Percentiles rank a stretch among this genome's conserved stretches.
Conservation (phyloP, 2,888 invertebrate genomes). For the Pteria penguin region DNA sequence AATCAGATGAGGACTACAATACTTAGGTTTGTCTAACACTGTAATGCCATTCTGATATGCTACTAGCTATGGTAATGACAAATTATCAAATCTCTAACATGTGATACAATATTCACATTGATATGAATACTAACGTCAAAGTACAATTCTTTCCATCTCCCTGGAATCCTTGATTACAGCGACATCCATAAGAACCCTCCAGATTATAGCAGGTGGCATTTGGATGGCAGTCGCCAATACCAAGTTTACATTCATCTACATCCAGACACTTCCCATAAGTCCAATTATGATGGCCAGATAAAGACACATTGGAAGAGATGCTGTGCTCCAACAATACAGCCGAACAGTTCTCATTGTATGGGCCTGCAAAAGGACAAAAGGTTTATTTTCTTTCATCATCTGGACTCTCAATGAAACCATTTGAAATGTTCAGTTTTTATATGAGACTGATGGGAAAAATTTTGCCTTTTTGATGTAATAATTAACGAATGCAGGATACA, state of each 20-base stretch:
- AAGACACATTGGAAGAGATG: slow-evolving; percentile 35
- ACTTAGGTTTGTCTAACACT: no score
- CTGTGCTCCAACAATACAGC: slow-evolving; percentile 51
- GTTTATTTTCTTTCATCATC: no score
- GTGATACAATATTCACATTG: no score
- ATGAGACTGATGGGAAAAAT: no score
- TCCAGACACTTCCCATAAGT: slow-evolving; percentile 93
- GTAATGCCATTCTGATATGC: no score
- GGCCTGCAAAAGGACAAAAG: slow-evolving; percentile 84
- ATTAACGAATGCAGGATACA: no score
- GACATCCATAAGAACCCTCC: slow-evolving; percentile 90
- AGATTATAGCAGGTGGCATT: slow-evolving; percentile 96
- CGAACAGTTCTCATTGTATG: slow-evolving; percentile 80
- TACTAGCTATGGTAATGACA: no score
- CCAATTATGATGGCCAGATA: slow-evolving; percentile 83
- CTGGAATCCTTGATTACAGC: slow-evolving; percentile 89
- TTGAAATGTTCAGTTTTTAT: no score
- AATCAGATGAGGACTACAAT: no score
- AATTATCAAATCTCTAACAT: no score
- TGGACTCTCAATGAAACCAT: no score
- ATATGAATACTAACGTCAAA: slow-evolving; percentile 83
- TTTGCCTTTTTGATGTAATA: no score
- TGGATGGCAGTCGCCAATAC: slow-evolving; percentile 92
- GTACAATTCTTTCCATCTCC: slow-evolving; percentile 93
- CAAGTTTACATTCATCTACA: slow-evolving; percentile 94